A percentile compares a stretch with the other conserved stretches of the same genome.
phyloP scores from a whole-genome alignment of 2,113 vertebrate species.

The Isurus oxyrinchus region DNA sequence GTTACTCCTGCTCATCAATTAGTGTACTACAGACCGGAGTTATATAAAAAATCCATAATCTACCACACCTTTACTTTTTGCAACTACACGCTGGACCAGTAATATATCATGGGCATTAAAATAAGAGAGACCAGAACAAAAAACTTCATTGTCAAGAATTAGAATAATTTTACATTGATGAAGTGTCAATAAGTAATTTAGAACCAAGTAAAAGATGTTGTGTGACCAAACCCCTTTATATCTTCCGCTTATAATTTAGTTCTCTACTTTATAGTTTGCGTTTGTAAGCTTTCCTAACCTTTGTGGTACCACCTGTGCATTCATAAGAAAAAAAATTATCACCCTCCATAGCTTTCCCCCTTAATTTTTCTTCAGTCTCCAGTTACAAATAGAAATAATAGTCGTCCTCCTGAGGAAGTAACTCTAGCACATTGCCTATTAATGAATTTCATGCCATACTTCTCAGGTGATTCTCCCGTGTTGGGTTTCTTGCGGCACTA shows the following conservation, averaged over 20 bases:
- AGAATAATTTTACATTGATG: not conserved
- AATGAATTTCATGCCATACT: not conserved
- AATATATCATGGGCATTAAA: not conserved
- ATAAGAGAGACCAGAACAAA: not conserved
- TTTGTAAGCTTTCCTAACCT: not conserved
- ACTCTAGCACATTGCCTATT: not conserved
- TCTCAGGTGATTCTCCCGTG: not conserved
- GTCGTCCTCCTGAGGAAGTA: not conserved
- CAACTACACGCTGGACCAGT: not conserved
- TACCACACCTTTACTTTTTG: not conserved
- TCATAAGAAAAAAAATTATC: not conserved
- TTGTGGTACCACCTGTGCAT: not conserved
- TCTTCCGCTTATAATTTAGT: not conserved
- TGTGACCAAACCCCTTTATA: not conserved
- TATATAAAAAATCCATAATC: not conserved
- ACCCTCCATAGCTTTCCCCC: not conserved
- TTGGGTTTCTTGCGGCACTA: not conserved
- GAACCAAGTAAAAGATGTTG: not conserved
- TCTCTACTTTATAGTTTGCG: too few relatives aligned
- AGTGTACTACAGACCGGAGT: not conserved
- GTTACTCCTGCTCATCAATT: not conserved
- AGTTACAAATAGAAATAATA: not conserved
- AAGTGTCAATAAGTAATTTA: not conserved
- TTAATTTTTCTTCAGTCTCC: not conserved
- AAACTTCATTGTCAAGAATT: not conserved